phyloP scores from a whole-genome alignment of 1,140 invertebrate species.

The Gerris buenoi region DNA sequence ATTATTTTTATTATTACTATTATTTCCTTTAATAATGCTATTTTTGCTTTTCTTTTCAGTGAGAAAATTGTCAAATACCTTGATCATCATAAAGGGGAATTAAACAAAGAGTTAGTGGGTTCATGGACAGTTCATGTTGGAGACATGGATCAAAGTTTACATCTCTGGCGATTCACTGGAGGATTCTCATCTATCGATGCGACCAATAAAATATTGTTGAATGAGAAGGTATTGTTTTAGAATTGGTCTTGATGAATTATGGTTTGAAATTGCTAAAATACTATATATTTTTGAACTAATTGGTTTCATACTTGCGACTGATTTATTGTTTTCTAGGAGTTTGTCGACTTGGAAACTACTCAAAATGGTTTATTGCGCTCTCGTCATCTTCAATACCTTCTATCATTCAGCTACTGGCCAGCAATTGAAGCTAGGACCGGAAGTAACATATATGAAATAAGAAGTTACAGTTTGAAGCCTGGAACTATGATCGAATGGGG shows the following conservation, averaged over 20 bases:
- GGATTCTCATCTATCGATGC: slow-evolving; percentile 79
- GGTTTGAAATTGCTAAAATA: no score
- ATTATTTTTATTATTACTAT: no score
- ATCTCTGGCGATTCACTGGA: slow-evolving; percentile 85
- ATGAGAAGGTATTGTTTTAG: slow-evolving; percentile 62
- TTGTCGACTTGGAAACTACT: slow-evolving; percentile 59
- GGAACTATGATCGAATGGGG: slow-evolving; percentile 99
- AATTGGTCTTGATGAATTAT: no score
- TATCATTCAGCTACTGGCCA: slow-evolving; percentile 83
- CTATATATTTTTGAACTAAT: background rate
- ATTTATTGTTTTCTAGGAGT: slow-evolving; percentile 48
- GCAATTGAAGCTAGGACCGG: slow-evolving; percentile 51
- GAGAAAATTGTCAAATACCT: slow-evolving; percentile 64
- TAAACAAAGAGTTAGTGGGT: slow-evolving; percentile 59
- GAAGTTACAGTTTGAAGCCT: slow-evolving; percentile 77
- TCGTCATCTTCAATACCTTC: slow-evolving; percentile 78
- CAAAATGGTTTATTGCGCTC: slow-evolving; percentile 70
- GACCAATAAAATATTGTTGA: slow-evolving; percentile 51
- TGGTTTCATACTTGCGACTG: no score
- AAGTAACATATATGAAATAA: slow-evolving; percentile 84
- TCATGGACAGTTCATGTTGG: slow-evolving; percentile 86
- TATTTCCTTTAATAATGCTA: no score
- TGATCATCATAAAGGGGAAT: slow-evolving; percentile 49
- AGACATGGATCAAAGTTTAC: slow-evolving; percentile 92
- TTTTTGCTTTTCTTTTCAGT: slow-evolving; percentile 41